These are phyloP conservation scores for Catajapyx aquilonaris DNA, from an alignment of 1,140 invertebrate species.

Conservation along the genomic window DNA sequence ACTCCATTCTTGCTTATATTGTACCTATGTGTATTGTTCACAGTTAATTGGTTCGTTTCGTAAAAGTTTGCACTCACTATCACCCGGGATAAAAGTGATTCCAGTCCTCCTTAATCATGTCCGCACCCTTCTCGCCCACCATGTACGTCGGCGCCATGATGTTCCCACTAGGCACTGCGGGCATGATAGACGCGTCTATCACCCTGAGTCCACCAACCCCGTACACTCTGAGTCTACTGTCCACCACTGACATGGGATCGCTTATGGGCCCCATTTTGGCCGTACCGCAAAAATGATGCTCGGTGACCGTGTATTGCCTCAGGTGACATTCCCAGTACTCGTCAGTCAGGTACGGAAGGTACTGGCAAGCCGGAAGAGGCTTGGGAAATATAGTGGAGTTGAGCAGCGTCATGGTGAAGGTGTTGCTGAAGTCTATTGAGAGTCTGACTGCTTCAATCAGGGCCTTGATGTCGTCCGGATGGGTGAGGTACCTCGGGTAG, in stretches of 20 bases:
- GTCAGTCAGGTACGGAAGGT: conserved; percentile 48
- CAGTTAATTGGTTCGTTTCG: no score
- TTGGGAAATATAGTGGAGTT: conserved; percentile 48
- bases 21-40: no score
- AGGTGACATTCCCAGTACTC: conserved; percentile 64
- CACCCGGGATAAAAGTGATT: no score
- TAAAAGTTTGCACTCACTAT: no score
- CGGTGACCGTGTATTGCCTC: conserved; percentile 62
- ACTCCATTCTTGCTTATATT: no score
- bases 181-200: conserved; percentile 63
- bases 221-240: conserved; percentile 51
- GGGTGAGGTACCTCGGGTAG: conserved; percentile 71
- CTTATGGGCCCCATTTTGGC: conserved; percentile 60
- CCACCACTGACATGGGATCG: conserved; percentile 62
- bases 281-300: conserved; percentile 64
- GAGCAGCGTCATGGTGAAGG: conserved; percentile 28
- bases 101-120: conserved; percentile 60
- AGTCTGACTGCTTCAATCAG: conserved; percentile 67
- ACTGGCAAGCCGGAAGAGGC: conserved; percentile 54
- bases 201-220: conserved; percentile 50
- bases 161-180: conserved; percentile 57
- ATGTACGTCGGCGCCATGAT: conserved; percentile 73
- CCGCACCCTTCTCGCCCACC: conserved; percentile 81
- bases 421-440: conserved; percentile 47
- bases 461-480: conserved; percentile 54